Percentiles rank a stretch among this genome's conserved stretches.
These are phyloP conservation scores for Pseudomyrmex concolor DNA, from an alignment of 1,140 invertebrate genomes.

Conservation along the genomic window DNA sequence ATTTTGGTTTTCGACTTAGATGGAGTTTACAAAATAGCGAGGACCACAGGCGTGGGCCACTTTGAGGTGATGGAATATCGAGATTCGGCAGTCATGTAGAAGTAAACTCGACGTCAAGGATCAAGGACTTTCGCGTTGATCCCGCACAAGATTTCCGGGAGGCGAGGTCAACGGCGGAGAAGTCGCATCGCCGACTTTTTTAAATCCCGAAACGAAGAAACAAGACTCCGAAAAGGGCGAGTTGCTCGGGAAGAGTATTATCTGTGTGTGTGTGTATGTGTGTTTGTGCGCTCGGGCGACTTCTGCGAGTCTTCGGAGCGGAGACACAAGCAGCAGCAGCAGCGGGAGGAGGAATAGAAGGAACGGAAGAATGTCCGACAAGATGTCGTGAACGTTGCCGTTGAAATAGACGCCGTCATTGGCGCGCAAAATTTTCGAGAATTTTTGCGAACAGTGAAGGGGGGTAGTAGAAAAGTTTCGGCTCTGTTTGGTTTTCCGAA, in stretches of 20 bases:
- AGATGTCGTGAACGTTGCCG: conserved; percentile 36
- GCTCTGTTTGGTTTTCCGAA: conserved; percentile 38
- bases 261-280: not conserved
- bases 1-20: not conserved
- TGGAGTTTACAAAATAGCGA: conserved; percentile 4
- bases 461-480: conserved; percentile 22
- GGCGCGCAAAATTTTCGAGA: conserved; percentile 28
- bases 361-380: not conserved
- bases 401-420: not conserved
- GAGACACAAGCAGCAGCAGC: not conserved
- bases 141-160: conserved; percentile 25
- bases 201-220: not conserved
- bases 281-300: not conserved
- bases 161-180: not conserved
- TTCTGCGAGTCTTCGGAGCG: conserved; percentile 11
- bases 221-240: not conserved
- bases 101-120: conserved; percentile 23
- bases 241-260: not conserved
- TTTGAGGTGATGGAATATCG: not conserved
- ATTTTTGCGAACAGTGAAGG: conserved; percentile 4
- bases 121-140: conserved; percentile 31
- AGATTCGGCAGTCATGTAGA: conserved; percentile 60
- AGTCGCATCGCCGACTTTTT: not conserved
- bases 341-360: not conserved
- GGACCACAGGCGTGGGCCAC: too few relatives aligned